These are phyloP conservation scores for Acanthurus leucopareius DNA, from an alignment of 2,797 vertebrate species.

Conservation along the genomic window DNA sequence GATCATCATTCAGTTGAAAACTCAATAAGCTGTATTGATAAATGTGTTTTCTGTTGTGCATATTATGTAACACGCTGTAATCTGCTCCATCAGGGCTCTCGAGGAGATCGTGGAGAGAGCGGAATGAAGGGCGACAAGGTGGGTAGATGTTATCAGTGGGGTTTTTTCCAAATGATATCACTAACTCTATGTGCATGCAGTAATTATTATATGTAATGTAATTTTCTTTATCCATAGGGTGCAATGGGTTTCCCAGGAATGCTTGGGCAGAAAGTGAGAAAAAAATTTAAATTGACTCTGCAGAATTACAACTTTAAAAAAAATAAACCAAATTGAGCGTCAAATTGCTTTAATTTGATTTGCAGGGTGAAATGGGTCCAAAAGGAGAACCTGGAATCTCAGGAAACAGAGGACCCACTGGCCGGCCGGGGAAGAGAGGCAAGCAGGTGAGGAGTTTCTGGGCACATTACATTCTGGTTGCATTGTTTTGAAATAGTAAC, in stretches of 20 bases:
- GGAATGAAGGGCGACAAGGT: conserved; percentile 97
- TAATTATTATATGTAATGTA: not conserved
- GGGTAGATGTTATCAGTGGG: conserved; percentile 33
- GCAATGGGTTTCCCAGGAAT: conserved; percentile 95
- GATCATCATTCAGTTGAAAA: not conserved
- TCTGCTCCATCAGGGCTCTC: conserved; percentile 88
- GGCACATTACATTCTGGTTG: not conserved
- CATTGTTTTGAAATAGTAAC: not conserved
- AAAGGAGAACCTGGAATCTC: conserved; percentile 94
- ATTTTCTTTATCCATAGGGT: conserved; percentile 84
- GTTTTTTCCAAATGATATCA: not conserved
- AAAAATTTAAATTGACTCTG: not conserved
- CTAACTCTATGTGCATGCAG: not conserved
- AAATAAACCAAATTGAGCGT: not conserved
- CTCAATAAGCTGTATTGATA: not conserved
- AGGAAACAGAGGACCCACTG: conserved; percentile 95
- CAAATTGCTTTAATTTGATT: conserved; percentile 42
- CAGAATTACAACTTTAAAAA: not conserved
- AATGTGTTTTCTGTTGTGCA: not conserved
- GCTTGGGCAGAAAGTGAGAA: conserved; percentile 96
- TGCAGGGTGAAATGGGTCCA: conserved; percentile 98
- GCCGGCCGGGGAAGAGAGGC: conserved; percentile 97
- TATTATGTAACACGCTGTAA: conserved; percentile 19
- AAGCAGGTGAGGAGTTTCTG: conserved; percentile 89
- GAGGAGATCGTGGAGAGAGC: conserved; percentile 91